These are phyloP conservation scores for Monopis laevigella DNA, from an alignment of 2,888 invertebrate genomes.

Conservation along the genomic window DNA sequence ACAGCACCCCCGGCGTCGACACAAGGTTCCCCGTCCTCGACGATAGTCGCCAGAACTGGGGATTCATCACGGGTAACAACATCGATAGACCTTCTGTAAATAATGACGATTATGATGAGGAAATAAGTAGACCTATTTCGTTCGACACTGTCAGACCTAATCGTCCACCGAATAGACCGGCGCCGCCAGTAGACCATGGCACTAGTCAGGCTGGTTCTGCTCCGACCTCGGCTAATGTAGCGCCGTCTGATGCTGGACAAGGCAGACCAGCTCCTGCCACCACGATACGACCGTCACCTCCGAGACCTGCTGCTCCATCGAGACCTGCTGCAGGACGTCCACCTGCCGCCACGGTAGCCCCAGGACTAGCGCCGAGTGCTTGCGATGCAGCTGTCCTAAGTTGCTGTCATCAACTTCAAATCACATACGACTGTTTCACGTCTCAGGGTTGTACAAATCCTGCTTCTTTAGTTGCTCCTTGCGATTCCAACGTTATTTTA, in stretches of 20 bases:
- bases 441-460: constrained; percentile 53
- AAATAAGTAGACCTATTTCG: constrained; percentile 40
- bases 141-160: constrained; percentile 32
- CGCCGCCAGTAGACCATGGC: constrained; percentile 40
- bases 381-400: constrained; percentile 44
- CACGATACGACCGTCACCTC: background rate
- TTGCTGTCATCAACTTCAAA: constrained; percentile 38
- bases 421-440: constrained; percentile 39
- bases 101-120: constrained; percentile 28
- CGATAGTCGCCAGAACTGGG: constrained; percentile 44
- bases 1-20: constrained; percentile 24
- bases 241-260: background rate
- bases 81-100: constrained; percentile 20
- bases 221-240: constrained; percentile 5
- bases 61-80: constrained; percentile 21
- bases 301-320: background rate
- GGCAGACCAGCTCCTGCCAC: background rate
- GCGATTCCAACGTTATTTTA: constrained; percentile 31
- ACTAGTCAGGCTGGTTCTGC: constrained; percentile 26
- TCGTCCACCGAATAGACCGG: constrained; percentile 26
- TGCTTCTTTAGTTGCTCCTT: constrained; percentile 36
- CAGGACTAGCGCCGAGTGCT: constrained; percentile 23
- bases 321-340: background rate
- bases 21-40: constrained; percentile 34
- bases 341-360: constrained; percentile 39